Evolutionary conservation across 2,888 invertebrate genomes (phyloP), one percentile per base, ranked within the genome.

Genomic region (Hipparchia semele): DNA sequence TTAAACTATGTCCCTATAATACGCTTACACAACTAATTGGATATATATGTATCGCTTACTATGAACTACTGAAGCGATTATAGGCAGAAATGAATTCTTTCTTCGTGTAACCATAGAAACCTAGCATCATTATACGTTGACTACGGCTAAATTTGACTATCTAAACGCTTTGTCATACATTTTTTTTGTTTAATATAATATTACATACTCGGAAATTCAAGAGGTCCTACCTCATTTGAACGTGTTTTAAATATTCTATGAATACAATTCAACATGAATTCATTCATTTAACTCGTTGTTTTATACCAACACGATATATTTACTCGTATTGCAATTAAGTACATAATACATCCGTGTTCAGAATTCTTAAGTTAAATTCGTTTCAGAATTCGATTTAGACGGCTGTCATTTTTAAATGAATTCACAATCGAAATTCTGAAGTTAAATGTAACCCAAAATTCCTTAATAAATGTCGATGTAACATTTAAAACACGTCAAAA

Each of bases 131-230:
- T 83, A 83, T 81, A 87, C 84, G 83, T 83, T 81, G 79, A 81
- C 84, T 89, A 87, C 81, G 74, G 76, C 90, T 93, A 93, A 86
- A 91, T 91, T 93, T 91, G 85, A 82, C 92, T 93, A 93, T 88
- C 94, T 92, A 91, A 65, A 84, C 80, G 80, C 79, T 83, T 87
- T 86, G 85, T 88, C 86, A 79, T 81, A 82, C 82, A 79, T 80
- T 75, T 80, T 80, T 83, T 84, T 80, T 84, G 85, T 64, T 53
- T 12, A 33, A 33, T 65, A 33, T 51, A 65, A 85, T 86, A 90
- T 87, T 8, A 49, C 8, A 86, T 83, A 80, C 78, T 79, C 51
- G 58, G 77, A 76, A 77, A 80, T 79, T 71, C 71, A 74, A 72
- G 88, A 90, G 89, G 89, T 90, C 80, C 80, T 33, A 90, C 88